Evolutionary conservation across 2,797 vertebrate genomes (phyloP).

Genomic region (Lindbergichthys nudifrons): DNA sequence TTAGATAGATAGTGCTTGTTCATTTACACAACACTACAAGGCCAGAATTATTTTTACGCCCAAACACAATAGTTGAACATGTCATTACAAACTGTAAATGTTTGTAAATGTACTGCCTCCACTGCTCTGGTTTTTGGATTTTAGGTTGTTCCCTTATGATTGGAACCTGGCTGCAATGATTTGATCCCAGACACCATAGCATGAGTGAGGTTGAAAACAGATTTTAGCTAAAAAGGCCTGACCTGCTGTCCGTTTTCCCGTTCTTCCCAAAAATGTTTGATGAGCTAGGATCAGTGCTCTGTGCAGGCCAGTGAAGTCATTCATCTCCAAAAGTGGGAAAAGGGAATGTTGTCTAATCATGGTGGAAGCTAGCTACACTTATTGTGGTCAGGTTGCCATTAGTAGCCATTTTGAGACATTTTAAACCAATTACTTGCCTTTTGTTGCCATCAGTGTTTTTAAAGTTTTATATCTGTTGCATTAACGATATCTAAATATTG

Average conservation of each 20-base stretch:
- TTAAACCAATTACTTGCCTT: no score
- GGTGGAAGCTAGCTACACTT: no score
- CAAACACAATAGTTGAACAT: background rate
- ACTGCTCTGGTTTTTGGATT: background rate
- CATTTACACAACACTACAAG: background rate
- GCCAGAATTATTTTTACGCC: background rate
- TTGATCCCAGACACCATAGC: background rate
- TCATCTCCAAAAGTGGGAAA: background rate
- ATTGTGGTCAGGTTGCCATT: no score
- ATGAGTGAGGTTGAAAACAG: background rate
- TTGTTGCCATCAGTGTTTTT: no score
- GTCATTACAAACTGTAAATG: background rate
- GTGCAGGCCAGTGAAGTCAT: background rate
- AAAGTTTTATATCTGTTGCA: no score
- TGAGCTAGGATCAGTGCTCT: background rate
- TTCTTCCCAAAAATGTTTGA: background rate
- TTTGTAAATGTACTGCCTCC: conserved; percentile 1
- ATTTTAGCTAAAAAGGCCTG: background rate
- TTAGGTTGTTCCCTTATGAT: background rate
- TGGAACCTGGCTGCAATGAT: background rate
- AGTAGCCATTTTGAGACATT: no score
- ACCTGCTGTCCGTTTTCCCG: background rate
- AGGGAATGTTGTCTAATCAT: no score
- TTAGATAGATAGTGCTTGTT: background rate
- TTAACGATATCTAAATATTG: no score